Percentiles rank a stretch among this genome's conserved stretches.
phyloP scores from a whole-genome alignment of 2,888 invertebrate species.

The Drosophila prostipennis region DNA sequence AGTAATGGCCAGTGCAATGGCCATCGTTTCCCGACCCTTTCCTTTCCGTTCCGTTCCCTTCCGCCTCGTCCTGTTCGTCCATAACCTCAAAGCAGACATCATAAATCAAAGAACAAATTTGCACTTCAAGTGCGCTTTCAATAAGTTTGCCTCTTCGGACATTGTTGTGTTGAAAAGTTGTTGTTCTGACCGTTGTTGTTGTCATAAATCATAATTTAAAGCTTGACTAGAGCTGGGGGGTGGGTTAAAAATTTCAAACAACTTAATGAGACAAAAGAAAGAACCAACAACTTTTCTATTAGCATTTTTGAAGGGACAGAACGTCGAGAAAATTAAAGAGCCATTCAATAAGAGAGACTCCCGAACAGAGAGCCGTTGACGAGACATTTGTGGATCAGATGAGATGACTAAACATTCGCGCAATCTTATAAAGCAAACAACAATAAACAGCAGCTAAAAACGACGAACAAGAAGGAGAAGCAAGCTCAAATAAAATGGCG shows the following conservation, averaged over 20 bases:
- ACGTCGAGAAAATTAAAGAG: not conserved
- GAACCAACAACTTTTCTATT: conserved; percentile 44
- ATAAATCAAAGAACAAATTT: conserved; percentile 79
- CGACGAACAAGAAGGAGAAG: not conserved
- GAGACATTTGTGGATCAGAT: conserved; percentile 36
- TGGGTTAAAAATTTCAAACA: conserved; percentile 26
- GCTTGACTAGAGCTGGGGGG: conserved; percentile 19
- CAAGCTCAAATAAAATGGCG: conserved; percentile 18
- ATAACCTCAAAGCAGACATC: conserved; percentile 77
- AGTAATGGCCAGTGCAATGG: conserved; percentile 31
- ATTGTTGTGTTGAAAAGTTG: conserved; percentile 33
- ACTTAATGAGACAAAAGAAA: conserved; percentile 49
- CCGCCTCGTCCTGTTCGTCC: conserved; percentile 34
- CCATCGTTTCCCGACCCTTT: conserved; percentile 50
- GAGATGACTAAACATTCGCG: conserved; percentile 54
- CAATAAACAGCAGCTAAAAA: conserved; percentile 15
- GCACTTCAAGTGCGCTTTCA: conserved; percentile 74
- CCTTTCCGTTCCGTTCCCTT: not conserved
- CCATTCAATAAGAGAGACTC: not conserved
- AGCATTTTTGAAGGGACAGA: conserved; percentile 9
- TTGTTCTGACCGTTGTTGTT: conserved; percentile 21
- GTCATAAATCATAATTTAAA: conserved; percentile 66
- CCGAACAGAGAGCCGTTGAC: not conserved
- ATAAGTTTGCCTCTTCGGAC: conserved; percentile 57
- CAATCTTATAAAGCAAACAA: conserved; percentile 19